These are phyloP conservation scores for Pocillopora meandrina DNA, from an alignment of 92 coral and sea anemone species.

Conservation along the genomic window DNA sequence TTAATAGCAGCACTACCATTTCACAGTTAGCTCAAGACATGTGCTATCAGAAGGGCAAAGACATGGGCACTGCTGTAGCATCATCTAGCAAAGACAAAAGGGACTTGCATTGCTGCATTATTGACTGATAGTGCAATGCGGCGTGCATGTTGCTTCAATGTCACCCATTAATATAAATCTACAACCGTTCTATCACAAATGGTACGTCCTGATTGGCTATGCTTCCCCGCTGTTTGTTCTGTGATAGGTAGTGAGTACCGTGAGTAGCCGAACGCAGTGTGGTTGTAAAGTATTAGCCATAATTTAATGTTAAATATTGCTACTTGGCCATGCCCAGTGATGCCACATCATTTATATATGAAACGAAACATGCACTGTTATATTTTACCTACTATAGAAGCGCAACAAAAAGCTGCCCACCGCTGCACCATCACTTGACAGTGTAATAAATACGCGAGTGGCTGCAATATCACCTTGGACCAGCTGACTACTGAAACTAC, in stretches of 20 bases:
- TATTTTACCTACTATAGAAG: not conserved
- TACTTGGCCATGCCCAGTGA: not conserved
- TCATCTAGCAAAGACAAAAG: not conserved
- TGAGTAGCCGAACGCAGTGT: too few relatives aligned
- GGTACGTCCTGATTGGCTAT: too few relatives aligned
- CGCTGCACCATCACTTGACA: not conserved
- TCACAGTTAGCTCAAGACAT: too few relatives aligned
- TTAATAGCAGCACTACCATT: too few relatives aligned
- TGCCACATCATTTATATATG: not conserved
- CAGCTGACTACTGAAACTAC: too few relatives aligned
- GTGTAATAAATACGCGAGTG: not conserved
- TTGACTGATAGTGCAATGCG: too few relatives aligned
- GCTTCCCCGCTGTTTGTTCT: too few relatives aligned
- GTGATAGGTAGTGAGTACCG: too few relatives aligned
- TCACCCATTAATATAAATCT: not conserved
- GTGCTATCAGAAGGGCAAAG: not conserved
- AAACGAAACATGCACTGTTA: not conserved
- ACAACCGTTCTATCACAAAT: too few relatives aligned
- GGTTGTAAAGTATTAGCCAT: too few relatives aligned
- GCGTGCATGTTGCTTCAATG: not conserved
- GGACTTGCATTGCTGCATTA: too few relatives aligned
- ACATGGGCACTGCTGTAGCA: not conserved
- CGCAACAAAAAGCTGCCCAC: not conserved
- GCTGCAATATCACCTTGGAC: not conserved
- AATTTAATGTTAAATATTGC: too few relatives aligned